Percentiles rank a stretch among this genome's conserved stretches.
These are phyloP conservation scores for Dallia pectoralis DNA, from an alignment of 2,797 vertebrate species.

Conservation along the genomic window DNA sequence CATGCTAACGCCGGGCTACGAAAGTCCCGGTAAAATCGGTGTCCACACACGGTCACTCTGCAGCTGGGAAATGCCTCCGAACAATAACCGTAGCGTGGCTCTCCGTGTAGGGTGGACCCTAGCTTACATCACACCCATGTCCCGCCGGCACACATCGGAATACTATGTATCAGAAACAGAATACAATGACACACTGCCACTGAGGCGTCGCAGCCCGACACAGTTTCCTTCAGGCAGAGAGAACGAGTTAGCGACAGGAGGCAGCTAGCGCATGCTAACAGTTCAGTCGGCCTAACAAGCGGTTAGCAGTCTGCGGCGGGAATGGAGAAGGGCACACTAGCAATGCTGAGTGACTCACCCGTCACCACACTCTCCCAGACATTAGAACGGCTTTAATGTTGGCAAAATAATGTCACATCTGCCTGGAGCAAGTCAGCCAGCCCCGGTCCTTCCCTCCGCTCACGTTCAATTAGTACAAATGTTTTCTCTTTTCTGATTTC, in stretches of 20 bases:
- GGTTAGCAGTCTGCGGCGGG: conserved; percentile 2
- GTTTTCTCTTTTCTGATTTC: conserved; percentile 42
- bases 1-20: conserved; percentile 46
- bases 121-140: conserved; percentile 69
- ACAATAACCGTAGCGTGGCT: conserved; percentile 74
- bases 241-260: conserved; percentile 5
- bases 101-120: conserved; percentile 37
- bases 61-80: conserved; percentile 57
- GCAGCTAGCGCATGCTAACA: neutral
- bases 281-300: conserved; percentile 9
- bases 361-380: conserved; percentile 1
- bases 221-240: conserved; percentile 20
- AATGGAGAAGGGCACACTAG: neutral
- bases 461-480: neutral
- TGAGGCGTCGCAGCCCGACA: conserved; percentile 13
- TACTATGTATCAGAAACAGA: conserved; percentile 29
- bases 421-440: conserved; percentile 24
- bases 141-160: conserved; percentile 42
- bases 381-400: conserved; percentile 2
- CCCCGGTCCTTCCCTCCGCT: conserved; percentile 4
- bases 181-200: conserved; percentile 33
- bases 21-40: conserved; percentile 29
- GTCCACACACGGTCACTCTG: conserved; percentile 60
- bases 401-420: conserved; percentile 21
- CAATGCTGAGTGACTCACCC: neutral